A percentile compares a stretch with the other conserved stretches of the same genome.
These are phyloP conservation scores for Mantis religiosa DNA, from an alignment of 2,888 invertebrate genomes.

Conservation along the genomic window DNA sequence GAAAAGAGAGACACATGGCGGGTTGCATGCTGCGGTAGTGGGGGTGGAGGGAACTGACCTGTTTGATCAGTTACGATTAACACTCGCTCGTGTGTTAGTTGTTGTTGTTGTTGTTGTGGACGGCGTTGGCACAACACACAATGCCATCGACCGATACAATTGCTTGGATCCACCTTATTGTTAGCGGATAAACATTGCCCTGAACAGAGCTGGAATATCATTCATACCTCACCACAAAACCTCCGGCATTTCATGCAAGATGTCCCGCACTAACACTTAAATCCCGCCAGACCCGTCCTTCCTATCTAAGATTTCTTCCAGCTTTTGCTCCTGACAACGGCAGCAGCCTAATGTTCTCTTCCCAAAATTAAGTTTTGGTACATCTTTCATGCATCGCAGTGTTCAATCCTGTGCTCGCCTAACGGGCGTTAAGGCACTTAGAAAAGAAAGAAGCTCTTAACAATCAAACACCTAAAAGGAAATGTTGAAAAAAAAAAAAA, in stretches of 20 bases:
- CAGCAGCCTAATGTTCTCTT: no score
- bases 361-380: no score
- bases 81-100: background rate
- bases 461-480: no score
- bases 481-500: no score
- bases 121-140: background rate
- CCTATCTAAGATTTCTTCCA: no score
- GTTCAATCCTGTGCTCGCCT: no score
- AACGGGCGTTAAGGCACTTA: no score
- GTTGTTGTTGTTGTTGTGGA: background rate
- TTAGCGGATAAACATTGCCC: background rate
- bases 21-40: background rate
- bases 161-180: constrained; percentile 2
- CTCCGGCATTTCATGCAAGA: background rate
- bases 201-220: background rate
- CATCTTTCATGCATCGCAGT: no score
- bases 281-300: no score
- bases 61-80: constrained; percentile 3
- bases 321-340: no score
- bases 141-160: constrained; percentile 5
- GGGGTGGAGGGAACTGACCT: background rate
- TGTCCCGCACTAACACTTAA: background rate
- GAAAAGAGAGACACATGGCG: background rate
- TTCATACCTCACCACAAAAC: background rate
- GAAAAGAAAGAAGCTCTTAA: no score